These are phyloP conservation scores for Gracilinanus agilis DNA, from an alignment of 2,113 vertebrate genomes.

Conservation along the genomic window DNA sequence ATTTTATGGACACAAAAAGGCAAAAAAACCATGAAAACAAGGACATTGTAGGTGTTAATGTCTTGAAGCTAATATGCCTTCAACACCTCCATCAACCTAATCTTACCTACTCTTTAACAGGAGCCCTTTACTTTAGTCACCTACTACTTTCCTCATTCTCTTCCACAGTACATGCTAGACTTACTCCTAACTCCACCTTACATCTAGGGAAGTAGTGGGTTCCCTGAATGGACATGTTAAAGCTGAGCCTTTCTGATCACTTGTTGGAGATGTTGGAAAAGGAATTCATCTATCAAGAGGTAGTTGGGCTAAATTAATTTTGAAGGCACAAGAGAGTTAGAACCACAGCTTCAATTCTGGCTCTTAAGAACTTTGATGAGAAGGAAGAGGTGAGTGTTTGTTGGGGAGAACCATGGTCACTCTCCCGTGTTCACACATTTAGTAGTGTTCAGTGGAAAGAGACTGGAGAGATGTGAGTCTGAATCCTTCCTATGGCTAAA, in stretches of 20 bases:
- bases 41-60: background rate
- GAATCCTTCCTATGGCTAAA: background rate
- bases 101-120: background rate
- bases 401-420: background rate
- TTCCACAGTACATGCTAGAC: background rate
- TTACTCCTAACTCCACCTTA: conserved; percentile 14
- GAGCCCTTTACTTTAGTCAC: background rate
- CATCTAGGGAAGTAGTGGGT: background rate
- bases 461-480: background rate
- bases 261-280: background rate
- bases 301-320: background rate
- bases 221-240: background rate
- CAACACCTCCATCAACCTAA: background rate
- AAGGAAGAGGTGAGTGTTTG: background rate
- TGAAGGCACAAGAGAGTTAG: background rate
- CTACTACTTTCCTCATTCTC: conserved; percentile 1
- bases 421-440: background rate
- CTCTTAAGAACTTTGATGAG: background rate
- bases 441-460: background rate
- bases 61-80: background rate
- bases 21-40: background rate
- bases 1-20: background rate
- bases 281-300: background rate
- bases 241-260: background rate
- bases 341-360: background rate